Evolutionary conservation across 2,888 invertebrate species (phyloP).

Genomic region (Apodemia hepburni): DNA sequence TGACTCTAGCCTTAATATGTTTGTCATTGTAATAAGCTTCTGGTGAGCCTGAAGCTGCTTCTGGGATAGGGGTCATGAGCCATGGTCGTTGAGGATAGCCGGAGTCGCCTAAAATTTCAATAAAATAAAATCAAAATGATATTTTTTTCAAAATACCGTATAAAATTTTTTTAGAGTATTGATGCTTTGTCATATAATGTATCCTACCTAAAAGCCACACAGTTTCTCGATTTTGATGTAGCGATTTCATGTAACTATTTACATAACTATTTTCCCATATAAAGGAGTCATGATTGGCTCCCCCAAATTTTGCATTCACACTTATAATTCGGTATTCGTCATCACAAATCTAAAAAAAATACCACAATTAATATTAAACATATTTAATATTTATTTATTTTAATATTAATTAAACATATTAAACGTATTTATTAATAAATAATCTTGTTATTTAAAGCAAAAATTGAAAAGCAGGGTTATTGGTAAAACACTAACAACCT

Average conservation of each 20-base stretch:
- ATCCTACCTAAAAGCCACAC: conserved; percentile 24
- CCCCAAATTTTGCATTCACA: conserved; percentile 30
- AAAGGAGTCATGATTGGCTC: conserved; percentile 28
- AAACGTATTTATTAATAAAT: too few species aligned
- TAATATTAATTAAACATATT: too few species aligned
- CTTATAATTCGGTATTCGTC: conserved; percentile 20
- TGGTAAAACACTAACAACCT: too few species aligned
- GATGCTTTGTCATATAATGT: too few species aligned
- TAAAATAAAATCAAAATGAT: too few species aligned
- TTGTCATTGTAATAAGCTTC: conserved; percentile 13
- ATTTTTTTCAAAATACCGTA: too few species aligned
- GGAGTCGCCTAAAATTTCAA: conserved; percentile 22
- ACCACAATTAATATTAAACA: too few species aligned
- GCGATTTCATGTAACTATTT: conserved; percentile 22
- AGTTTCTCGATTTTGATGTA: conserved; percentile 24
- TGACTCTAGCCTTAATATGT: conserved; percentile 19
- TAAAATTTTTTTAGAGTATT: too few species aligned
- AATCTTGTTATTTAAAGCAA: too few species aligned
- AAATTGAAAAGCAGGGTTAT: too few species aligned
- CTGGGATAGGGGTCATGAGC: conserved; percentile 30
- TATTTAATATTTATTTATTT: too few species aligned
- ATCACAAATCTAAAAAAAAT: conserved; percentile 25
- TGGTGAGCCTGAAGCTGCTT: conserved; percentile 19
- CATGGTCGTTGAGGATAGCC: conserved; percentile 28
- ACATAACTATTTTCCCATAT: conserved; percentile 28